A percentile compares a stretch with the other conserved stretches of the same genome.
Conservation (phyloP, 1,140 invertebrate genomes). For the Chironomus tepperi region DNA sequence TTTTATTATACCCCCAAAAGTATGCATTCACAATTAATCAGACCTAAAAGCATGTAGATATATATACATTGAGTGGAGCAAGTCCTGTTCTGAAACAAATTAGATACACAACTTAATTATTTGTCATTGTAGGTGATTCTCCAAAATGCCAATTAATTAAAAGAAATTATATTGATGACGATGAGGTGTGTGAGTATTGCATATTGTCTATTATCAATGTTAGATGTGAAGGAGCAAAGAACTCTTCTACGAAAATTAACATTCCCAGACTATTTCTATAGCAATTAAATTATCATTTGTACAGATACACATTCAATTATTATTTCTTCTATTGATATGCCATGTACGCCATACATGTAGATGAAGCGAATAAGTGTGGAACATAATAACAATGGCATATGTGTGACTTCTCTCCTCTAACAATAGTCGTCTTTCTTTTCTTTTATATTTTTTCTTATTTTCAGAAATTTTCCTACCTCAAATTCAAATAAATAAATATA, state of each 20-base stretch:
- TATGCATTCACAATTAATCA: not conserved
- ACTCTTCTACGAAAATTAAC: not conserved
- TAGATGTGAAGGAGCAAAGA: slow-evolving; percentile 4
- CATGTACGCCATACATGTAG: too few species aligned
- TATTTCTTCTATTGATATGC: not conserved
- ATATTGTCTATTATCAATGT: not conserved
- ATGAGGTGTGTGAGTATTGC: not conserved
- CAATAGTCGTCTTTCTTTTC: not conserved
- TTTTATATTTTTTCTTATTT: not conserved
- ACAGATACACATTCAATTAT: not conserved
- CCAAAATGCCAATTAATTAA: slow-evolving; percentile 23
- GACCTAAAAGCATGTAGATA: not conserved
- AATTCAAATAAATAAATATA: too few species aligned
- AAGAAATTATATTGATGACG: slow-evolving; percentile 3
- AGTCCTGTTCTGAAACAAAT: not conserved
- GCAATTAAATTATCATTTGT: slow-evolving; percentile 23
- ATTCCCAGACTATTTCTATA: slow-evolving; percentile 16
- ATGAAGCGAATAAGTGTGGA: not conserved
- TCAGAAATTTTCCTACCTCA: too few species aligned
- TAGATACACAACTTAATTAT: slow-evolving; percentile 22
- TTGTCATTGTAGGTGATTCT: slow-evolving; percentile 7
- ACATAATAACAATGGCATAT: slow-evolving; percentile 15
- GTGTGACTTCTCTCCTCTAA: not conserved
- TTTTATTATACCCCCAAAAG: too few species aligned
- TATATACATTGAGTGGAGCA: not conserved